phyloP scores from a whole-genome alignment of 2,113 vertebrate species.

The Anas platyrhynchos region DNA sequence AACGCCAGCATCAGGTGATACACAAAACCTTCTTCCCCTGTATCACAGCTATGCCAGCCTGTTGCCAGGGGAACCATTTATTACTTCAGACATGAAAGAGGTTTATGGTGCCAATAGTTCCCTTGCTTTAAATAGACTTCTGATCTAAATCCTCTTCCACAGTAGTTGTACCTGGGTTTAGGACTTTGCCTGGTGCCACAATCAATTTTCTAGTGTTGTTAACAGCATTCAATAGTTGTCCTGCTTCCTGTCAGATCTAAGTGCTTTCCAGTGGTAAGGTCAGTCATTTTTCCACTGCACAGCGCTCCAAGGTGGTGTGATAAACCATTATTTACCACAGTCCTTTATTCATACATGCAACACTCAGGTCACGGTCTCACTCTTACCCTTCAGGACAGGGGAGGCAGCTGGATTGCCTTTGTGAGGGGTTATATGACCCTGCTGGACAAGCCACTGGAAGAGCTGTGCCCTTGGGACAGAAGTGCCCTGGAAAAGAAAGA shows the following conservation, averaged over 20 bases:
- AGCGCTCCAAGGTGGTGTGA: background rate
- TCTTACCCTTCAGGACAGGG: conserved; percentile 87
- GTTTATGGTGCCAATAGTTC: background rate
- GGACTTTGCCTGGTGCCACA: background rate
- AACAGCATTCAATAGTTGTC: background rate
- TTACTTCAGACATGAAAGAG: background rate
- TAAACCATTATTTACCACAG: background rate
- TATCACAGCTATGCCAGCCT: background rate
- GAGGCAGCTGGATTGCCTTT: conserved; percentile 78
- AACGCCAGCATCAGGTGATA: conserved; percentile 18
- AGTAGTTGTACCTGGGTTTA: background rate
- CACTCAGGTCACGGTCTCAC: rapidly evolving
- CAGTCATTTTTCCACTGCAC: background rate
- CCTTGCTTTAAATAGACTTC: background rate
- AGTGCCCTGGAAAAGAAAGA: conserved; percentile 80
- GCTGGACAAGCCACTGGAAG: conserved; percentile 81
- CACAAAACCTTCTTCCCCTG: background rate
- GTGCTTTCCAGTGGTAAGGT: background rate
- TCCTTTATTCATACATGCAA: background rate
- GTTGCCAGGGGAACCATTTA: conserved; percentile 30
- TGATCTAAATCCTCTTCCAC: background rate
- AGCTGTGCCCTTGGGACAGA: conserved; percentile 83
- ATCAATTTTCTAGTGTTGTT: background rate
- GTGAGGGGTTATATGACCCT: conserved; percentile 81
- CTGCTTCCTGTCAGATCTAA: background rate